phyloP scores from a whole-genome alignment of 2,888 invertebrate species.

The Ornithoptera alexandrae region DNA sequence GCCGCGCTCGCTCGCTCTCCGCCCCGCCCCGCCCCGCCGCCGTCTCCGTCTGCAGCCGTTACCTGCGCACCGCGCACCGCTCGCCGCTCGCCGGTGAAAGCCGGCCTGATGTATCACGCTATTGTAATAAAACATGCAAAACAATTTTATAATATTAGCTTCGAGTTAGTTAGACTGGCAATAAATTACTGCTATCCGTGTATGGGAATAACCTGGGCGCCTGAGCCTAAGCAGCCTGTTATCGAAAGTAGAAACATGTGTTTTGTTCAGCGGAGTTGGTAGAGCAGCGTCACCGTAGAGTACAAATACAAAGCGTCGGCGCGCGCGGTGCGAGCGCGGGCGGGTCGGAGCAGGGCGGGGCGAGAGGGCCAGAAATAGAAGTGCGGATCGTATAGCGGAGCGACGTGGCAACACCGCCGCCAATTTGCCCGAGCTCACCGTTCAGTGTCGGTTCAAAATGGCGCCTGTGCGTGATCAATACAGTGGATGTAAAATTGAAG shows the following conservation, averaged over 20 bases:
- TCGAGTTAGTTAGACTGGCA: slow-evolving; percentile 23
- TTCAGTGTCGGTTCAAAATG: slow-evolving; percentile 79
- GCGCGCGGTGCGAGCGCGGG: slow-evolving; percentile 27
- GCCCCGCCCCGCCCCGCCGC: too few species aligned
- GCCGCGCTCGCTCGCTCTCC: slow-evolving; percentile 74
- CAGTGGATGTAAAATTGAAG: slow-evolving; percentile 74
- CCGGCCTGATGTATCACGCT: slow-evolving; percentile 52
- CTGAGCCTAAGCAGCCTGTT: slow-evolving; percentile 30
- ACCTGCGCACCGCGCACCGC: too few species aligned
- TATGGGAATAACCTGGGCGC: slow-evolving; percentile 47
- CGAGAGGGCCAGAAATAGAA: slow-evolving; percentile 72
- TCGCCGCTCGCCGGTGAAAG: slow-evolving; percentile 68
- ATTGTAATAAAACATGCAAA: slow-evolving; percentile 44
- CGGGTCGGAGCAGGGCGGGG: slow-evolving; percentile 42
- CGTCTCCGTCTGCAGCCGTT: too few species aligned
- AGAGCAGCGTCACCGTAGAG: slow-evolving; percentile 44
- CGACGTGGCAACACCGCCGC: slow-evolving; percentile 79
- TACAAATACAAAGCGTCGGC: slow-evolving; percentile 34
- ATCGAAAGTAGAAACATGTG: slow-evolving; percentile 49
- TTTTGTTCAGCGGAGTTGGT: slow-evolving; percentile 68
- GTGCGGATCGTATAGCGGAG: slow-evolving; percentile 63
- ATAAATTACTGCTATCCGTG: slow-evolving; percentile 42
- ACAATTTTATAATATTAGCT: slow-evolving; percentile 62
- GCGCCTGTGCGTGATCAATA: slow-evolving; percentile 80
- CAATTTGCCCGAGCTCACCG: slow-evolving; percentile 58